A percentile compares a stretch with the other conserved stretches of the same genome.
Conservation (phyloP, 2,888 invertebrate species). For the Rugalucina vietnamica region DNA sequence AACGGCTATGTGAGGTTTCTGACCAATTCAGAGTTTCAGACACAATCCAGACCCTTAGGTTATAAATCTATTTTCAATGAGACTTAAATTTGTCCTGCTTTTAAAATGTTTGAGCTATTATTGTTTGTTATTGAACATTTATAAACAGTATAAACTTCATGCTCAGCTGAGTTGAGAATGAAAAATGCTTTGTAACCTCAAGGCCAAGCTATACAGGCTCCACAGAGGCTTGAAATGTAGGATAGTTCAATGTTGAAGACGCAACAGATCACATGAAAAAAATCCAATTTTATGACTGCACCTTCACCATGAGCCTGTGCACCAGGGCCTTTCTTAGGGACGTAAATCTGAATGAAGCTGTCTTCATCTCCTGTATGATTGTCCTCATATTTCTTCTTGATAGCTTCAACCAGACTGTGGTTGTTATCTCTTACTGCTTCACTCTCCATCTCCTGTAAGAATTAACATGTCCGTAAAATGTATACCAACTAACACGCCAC, state of each 20-base stretch:
- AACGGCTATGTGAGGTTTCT: neutral
- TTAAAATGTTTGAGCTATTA: too few species aligned
- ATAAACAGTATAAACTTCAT: too few species aligned
- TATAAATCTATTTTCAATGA: too few species aligned
- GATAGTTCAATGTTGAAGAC: neutral
- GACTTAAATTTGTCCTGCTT: too few species aligned
- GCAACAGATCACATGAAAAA: neutral
- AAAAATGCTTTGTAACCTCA: neutral
- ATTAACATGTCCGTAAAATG: too few species aligned
- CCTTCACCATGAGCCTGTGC: neutral
- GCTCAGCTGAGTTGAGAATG: neutral
- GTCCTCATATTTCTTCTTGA: constrained; percentile 48
- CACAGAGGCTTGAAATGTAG: neutral
- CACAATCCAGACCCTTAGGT: neutral
- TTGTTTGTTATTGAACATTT: too few species aligned
- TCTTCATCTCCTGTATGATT: neutral
- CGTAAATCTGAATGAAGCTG: constrained; percentile 21
- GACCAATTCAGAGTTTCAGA: neutral
- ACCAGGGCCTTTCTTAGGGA: constrained; percentile 24
- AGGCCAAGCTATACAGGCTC: neutral
- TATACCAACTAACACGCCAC: too few species aligned
- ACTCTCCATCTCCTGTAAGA: too few species aligned
- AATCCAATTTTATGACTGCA: neutral
- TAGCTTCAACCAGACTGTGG: constrained; percentile 34
- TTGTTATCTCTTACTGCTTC: neutral